Evolutionary conservation across 1,140 invertebrate species (phyloP).

Genomic region (Zaprionus kolodkinae): DNA sequence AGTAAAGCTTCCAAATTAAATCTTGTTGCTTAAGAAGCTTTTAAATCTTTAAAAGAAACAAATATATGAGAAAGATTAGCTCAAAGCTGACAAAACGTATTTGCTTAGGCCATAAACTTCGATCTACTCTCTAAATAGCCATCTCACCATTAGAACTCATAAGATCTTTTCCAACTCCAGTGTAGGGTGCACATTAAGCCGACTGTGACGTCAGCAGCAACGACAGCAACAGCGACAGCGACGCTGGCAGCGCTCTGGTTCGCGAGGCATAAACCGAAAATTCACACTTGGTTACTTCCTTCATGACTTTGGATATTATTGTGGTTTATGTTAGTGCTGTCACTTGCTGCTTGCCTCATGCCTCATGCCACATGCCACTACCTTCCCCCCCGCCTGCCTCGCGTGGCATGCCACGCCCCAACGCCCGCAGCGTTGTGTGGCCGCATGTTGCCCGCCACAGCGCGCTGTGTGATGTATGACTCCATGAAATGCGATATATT

Average conservation of each 20-base stretch:
- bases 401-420: slow-evolving; percentile 21
- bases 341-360: slow-evolving; percentile 53
- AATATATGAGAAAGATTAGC: neutral
- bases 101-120: neutral
- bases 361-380: neutral
- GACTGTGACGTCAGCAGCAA: slow-evolving; percentile 16
- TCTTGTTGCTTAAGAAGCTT: no score
- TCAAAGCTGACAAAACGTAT: neutral
- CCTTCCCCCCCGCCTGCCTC: no score
- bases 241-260: slow-evolving; percentile 45
- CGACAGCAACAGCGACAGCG: slow-evolving; percentile 13
- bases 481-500: slow-evolving; percentile 83
- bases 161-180: neutral
- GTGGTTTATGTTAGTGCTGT: slow-evolving; percentile 82
- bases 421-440: slow-evolving; percentile 14
- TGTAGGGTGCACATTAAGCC: slow-evolving; percentile 12
- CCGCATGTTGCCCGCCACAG: slow-evolving; percentile 35
- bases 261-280: slow-evolving; percentile 79
- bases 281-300: slow-evolving; percentile 83
- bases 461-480: slow-evolving; percentile 74
- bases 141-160: no score
- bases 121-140: no score
- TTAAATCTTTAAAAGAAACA: no score
- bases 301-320: slow-evolving; percentile 83
- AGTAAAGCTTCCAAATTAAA: no score